Evolutionary conservation across 2,888 invertebrate genomes (phyloP), one percentile per base, ranked within the genome.

Genomic region (Apodemia duryi): DNA sequence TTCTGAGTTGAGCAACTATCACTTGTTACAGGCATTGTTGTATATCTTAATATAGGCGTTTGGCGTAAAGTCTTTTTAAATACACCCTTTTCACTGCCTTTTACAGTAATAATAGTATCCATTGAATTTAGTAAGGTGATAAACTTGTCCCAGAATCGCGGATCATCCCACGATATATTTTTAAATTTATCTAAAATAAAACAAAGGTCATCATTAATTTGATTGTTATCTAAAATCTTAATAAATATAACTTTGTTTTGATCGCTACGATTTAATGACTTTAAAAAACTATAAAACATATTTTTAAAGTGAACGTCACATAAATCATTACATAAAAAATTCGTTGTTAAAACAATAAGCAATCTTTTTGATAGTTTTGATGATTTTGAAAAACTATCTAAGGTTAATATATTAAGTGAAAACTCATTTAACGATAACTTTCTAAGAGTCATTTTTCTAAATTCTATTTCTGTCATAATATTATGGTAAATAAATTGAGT

Each of bases 111-210:
- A 79, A 91, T 90, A 69, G 91, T 91, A 74, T 91, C 91, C 43
- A 91, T 91, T 5, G 95, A 95, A 82, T 96, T 96, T 61, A 96
- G 95, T 91, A 97, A 94, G 67, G 95, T 94, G 80, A 95, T 93
- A 70, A 97, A 93, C 83, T 96, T 96, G 76, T 96, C 96, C 97
- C 97, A 97, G 87, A 97, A 97, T 71, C 96, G 93, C 64, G 95
- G 94, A 79, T 97, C 97, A 71, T 94, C 95, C 94, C 95, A 96
- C 67, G 95, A 93, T 73, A 95, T 93, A 76, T 94, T 94, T 64
- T 94, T 93, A 90, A 95, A 93, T 74, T 90, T 91, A 81, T 91
- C 89, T 81, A 91, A 77, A 63, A 90, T 76, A 72, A 85, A 87
- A 82, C 90, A 82, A 29, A 91, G 75, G 72, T 91, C 91, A 64